Conservation (phyloP, 2,797 vertebrate genomes). For the Neomorphus geoffroyi region DNA sequence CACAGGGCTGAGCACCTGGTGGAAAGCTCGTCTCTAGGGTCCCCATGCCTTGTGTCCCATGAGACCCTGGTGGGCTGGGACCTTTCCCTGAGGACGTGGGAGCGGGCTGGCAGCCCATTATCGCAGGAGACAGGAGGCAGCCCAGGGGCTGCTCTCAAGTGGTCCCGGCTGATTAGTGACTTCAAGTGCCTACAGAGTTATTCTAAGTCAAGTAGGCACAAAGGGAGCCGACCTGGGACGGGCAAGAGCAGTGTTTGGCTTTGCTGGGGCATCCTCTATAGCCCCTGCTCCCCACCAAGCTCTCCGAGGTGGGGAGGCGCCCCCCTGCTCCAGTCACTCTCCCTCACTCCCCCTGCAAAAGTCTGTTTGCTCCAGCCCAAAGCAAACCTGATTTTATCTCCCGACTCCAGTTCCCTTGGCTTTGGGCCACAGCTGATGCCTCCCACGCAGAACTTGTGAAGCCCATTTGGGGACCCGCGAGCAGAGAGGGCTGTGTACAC, state of each 20-base stretch:
- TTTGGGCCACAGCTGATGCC: slow-evolving; percentile 44
- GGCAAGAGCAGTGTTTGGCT: not conserved
- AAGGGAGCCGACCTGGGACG: not conserved
- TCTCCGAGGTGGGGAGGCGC: accelerated
- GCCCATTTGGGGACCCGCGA: slow-evolving; percentile 26
- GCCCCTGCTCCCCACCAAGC: not conserved
- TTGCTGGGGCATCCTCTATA: not conserved
- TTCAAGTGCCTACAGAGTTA: slow-evolving; percentile 60
- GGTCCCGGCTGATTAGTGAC: slow-evolving; percentile 53
- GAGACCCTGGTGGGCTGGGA: not conserved
- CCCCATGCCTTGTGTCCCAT: not conserved
- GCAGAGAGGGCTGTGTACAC: slow-evolving; percentile 43
- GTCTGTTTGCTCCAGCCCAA: slow-evolving; percentile 61
- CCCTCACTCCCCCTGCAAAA: slow-evolving; percentile 12
- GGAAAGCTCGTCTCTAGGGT: not conserved
- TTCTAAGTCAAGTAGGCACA: slow-evolving; percentile 60
- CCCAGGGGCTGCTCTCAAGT: slow-evolving; percentile 43
- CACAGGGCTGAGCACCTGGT: accelerated
- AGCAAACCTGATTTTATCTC: slow-evolving; percentile 75
- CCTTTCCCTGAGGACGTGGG: not conserved
- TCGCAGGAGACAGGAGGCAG: slow-evolving; percentile 40
- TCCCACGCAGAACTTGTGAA: slow-evolving; percentile 66
- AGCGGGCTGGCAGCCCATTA: not conserved
- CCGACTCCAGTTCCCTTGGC: slow-evolving; percentile 63
- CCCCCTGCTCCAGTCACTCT: not conserved